A percentile compares a stretch with the other conserved stretches of the same genome.
These are phyloP conservation scores for Ictalurus furcatus DNA, from an alignment of 2,113 vertebrate genomes.

Conservation along the genomic window DNA sequence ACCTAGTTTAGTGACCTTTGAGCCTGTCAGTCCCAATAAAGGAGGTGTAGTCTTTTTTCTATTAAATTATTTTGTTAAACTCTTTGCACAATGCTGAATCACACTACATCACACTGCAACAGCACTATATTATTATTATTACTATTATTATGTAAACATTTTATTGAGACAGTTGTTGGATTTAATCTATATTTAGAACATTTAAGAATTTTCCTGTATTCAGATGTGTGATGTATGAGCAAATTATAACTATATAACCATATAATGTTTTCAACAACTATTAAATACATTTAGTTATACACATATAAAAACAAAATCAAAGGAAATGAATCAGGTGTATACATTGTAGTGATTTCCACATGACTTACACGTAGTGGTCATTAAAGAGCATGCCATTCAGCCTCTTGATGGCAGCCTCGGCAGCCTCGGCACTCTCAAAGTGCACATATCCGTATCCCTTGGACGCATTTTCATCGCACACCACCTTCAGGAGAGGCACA, in stretches of 20 bases:
- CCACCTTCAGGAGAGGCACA: slow-evolving; percentile 78
- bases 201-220: too few relatives aligned
- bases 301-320: background rate
- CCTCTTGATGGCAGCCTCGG: slow-evolving; percentile 96
- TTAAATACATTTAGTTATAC: background rate
- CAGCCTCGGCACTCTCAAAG: slow-evolving; percentile 96
- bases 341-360: background rate
- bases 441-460: slow-evolving; percentile 99
- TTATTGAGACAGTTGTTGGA: too few relatives aligned
- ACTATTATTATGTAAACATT: too few relatives aligned
- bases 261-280: background rate
- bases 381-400: slow-evolving; percentile 99
- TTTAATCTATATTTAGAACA: too few relatives aligned
- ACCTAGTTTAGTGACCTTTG: background rate
- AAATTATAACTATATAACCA: background rate
- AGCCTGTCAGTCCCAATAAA: background rate
- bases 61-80: background rate
- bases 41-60: background rate
- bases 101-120: background rate
- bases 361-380: slow-evolving; percentile 94
- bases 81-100: background rate
- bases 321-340: too few relatives aligned
- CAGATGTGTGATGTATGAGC: too few relatives aligned
- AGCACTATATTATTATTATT: too few relatives aligned
- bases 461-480: slow-evolving; percentile 97